A percentile compares a stretch with the other conserved stretches of the same genome.
Evolutionary conservation across 2,797 vertebrate species (phyloP).

Genomic region (Molossus alvarezi): DNA sequence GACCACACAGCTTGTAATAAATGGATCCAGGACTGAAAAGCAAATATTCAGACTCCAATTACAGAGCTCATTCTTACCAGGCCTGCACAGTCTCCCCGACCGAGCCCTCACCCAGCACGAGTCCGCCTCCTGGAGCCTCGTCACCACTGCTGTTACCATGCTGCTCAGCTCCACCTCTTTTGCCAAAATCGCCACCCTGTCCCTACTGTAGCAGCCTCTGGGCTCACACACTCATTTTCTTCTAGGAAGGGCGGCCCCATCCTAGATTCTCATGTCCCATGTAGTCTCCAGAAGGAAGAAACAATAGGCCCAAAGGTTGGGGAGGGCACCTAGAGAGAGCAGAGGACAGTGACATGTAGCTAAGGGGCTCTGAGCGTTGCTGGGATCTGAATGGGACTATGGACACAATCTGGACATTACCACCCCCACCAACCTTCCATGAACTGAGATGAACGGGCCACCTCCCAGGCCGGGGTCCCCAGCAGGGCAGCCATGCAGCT

Average conservation of each 20-base stretch:
- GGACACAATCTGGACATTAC: background rate
- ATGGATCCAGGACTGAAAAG: constrained; percentile 1
- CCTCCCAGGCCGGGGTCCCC: background rate
- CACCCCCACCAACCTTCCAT: background rate
- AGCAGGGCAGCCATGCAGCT: background rate
- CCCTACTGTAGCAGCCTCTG: background rate
- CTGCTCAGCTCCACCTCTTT: background rate
- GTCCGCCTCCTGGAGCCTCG: background rate
- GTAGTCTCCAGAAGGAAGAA: constrained; percentile 24
- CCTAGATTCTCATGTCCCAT: background rate
- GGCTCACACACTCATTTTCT: background rate
- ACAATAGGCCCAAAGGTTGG: background rate
- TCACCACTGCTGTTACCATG: background rate
- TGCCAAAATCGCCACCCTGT: background rate
- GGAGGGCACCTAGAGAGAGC: background rate
- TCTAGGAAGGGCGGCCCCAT: background rate
- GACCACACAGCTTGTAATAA: background rate
- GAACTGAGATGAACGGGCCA: background rate
- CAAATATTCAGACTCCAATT: background rate
- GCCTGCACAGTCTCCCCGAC: background rate
- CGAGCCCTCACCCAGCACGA: background rate
- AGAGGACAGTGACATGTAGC: background rate
- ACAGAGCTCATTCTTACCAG: background rate
- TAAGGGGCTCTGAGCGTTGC: background rate
- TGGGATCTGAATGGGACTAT: background rate